Base-by-base conservation (phyloP, 2,113 vertebrate genomes). In the Clarias macrocephalus region DNA sequence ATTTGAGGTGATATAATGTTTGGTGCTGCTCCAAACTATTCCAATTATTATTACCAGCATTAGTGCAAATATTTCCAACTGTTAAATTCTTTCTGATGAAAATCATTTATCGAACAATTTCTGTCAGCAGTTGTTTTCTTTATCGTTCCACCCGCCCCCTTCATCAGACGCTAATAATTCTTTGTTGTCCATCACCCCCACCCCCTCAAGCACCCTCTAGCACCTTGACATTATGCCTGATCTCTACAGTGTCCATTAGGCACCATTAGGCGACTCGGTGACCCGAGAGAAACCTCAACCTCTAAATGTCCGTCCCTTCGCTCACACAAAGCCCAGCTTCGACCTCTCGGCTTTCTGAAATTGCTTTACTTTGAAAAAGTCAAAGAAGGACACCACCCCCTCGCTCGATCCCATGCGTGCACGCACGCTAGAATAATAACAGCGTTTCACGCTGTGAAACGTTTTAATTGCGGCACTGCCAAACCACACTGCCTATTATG, bases 391-490 rank as follows among this genome's bases (percentile, higher is more conserved):
- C 57, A 21, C 33, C 16, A 9, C 83, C 70, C 42, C 37, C 72
- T 68, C 48, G 6, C 13, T 56, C 23, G n/a, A 63, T 16, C 28
- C 30, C 48, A 12, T 56, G 56, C 60, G 57, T 77, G 72, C 23
- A 15, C 25, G 33, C 18, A 23, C 10, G 62, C 0, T 3, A 25
- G n/a, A 54, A 88, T 86, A 87, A 90, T 89, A 77, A 85, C 80
- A 87, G 82, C n/a, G 42, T 62, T 87, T 89, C 88, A 86, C 80
- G 63, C 72, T 23, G 84, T 48, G 73, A 86, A 88, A 85, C 12
- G 80, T 65, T 88, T 86, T 90, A 89, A 90, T 91, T 90, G 88
- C 76, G 82, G 85, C 11, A 21, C 75, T 80, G 75, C 79, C 85
- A 52, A 76, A 33, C 80, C 87, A 75, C 83, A 81, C 57, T 75